A percentile compares a stretch with the other conserved stretches of the same genome.
Evolutionary conservation across 1,140 invertebrate genomes (phyloP).

Genomic region (Nixonia krombeini): DNA sequence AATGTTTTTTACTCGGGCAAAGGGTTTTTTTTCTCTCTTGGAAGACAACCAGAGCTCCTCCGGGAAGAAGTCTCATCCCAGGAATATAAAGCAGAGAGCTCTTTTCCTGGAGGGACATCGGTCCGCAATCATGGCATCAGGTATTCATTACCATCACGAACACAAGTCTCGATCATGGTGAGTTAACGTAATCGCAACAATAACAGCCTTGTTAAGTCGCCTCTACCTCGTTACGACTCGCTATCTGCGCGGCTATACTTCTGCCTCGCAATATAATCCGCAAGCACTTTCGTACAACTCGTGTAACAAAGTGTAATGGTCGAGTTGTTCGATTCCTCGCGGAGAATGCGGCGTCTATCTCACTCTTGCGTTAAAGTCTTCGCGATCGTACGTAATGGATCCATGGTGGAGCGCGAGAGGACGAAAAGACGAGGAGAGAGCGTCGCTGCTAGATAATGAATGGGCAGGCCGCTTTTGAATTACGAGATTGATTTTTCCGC

Average conservation of each 20-base stretch:
- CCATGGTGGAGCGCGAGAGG: conserved; percentile 16
- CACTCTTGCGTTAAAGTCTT: conserved; percentile 52
- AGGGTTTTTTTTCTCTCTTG: not conserved
- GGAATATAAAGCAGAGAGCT: conserved; percentile 32
- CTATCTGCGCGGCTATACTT: conserved; percentile 38
- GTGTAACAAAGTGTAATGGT: conserved; percentile 53
- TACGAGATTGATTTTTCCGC: too few relatives aligned
- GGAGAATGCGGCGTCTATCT: conserved; percentile 43
- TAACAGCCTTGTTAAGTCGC: conserved; percentile 61
- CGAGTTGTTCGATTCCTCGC: conserved; percentile 36
- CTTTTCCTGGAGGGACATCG: conserved; percentile 44
- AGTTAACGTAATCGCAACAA: conserved; percentile 64
- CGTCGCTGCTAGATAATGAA: too few relatives aligned
- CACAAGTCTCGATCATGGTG: conserved; percentile 50
- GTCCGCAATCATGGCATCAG: conserved; percentile 50
- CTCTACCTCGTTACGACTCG: conserved; percentile 50
- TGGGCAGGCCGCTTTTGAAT: too few relatives aligned
- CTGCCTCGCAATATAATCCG: conserved; percentile 34
- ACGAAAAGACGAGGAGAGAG: conserved; percentile 20
- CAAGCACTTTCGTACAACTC: conserved; percentile 44
- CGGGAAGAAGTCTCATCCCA: not conserved
- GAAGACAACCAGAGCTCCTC: too few relatives aligned
- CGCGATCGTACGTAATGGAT: conserved; percentile 38
- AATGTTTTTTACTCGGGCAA: too few relatives aligned
- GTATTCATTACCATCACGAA: conserved; percentile 59